Conservation (phyloP, 2,888 invertebrate genomes). For the Pyralis farinalis region DNA sequence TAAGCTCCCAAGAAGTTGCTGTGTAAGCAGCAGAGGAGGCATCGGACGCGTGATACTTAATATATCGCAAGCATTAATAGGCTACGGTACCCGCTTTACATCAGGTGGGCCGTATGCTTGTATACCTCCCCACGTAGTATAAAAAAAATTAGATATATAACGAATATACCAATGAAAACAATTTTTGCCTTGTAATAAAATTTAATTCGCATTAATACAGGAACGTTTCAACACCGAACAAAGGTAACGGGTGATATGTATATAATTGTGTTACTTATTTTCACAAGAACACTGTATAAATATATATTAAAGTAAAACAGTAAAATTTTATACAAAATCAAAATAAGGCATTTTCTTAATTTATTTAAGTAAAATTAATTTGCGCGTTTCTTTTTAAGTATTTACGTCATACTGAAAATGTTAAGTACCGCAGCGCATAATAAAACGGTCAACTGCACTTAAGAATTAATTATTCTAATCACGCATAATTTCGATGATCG, state of each 20-base stretch:
- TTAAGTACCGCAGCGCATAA: constrained; percentile 17
- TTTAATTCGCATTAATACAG: neutral
- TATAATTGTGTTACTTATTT: no score
- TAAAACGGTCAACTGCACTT: constrained; percentile 13
- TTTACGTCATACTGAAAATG: constrained; percentile 10
- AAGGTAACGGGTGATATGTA: no score
- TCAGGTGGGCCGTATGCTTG: no score
- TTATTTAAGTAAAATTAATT: neutral
- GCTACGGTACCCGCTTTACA: no score
- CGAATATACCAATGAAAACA: neutral
- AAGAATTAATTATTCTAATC: constrained; percentile 16
- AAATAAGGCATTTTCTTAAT: neutral
- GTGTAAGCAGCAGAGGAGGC: no score
- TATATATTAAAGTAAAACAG: neutral
- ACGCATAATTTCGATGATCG: constrained; percentile 46
- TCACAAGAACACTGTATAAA: neutral
- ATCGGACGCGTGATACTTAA: no score
- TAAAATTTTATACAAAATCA: neutral
- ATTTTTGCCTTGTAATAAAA: neutral
- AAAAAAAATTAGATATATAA: no score
- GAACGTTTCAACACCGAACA: neutral
- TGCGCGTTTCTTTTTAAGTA: neutral
- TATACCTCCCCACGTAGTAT: no score
- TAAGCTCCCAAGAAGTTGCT: no score
- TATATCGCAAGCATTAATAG: no score